Conservation (phyloP, 2,888 invertebrate genomes). For the Anarsia innoxiella region DNA sequence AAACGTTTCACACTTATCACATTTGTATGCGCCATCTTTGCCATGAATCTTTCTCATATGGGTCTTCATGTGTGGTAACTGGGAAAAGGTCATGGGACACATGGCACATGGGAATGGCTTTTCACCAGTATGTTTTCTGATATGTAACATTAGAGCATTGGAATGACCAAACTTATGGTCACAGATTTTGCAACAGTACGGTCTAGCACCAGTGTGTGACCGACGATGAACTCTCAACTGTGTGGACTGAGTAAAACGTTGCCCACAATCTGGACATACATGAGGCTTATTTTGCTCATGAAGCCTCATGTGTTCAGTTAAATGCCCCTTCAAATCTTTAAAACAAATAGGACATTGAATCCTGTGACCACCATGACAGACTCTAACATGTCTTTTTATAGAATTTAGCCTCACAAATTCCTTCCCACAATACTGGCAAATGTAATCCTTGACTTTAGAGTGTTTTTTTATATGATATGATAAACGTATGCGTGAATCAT, state of each 20-base stretch:
- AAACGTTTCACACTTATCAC: slow-evolving; percentile 81
- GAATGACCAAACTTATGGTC: slow-evolving; percentile 88
- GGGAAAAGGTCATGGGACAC: slow-evolving; percentile 85
- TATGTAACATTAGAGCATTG: slow-evolving; percentile 88
- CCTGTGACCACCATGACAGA: slow-evolving; percentile 84
- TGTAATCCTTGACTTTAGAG: slow-evolving; percentile 82
- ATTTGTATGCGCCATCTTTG: slow-evolving; percentile 85
- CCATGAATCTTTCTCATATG: slow-evolving; percentile 92
- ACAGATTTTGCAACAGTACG: slow-evolving; percentile 88
- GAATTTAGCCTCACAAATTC: slow-evolving; percentile 84
- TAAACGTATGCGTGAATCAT: slow-evolving; percentile 79
- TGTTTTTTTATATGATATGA: slow-evolving; percentile 81
- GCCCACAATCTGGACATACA: slow-evolving; percentile 85
- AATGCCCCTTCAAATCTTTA: slow-evolving; percentile 86
- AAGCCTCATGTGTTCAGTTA: slow-evolving; percentile 87
- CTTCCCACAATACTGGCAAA: slow-evolving; percentile 87
- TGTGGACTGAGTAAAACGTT: slow-evolving; percentile 87
- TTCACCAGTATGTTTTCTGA: slow-evolving; percentile 88
- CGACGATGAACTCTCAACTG: slow-evolving; percentile 89
- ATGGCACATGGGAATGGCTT: slow-evolving; percentile 84
- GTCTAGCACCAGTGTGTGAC: slow-evolving; percentile 89
- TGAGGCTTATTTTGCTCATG: slow-evolving; percentile 86
- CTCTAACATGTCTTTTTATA: slow-evolving; percentile 83
- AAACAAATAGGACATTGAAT: slow-evolving; percentile 88
- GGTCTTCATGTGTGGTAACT: slow-evolving; percentile 90